Evolutionary conservation across 2,797 vertebrate genomes (phyloP), one percentile per base, ranked within the genome.

Genomic region (Aplochiton taeniatus): DNA sequence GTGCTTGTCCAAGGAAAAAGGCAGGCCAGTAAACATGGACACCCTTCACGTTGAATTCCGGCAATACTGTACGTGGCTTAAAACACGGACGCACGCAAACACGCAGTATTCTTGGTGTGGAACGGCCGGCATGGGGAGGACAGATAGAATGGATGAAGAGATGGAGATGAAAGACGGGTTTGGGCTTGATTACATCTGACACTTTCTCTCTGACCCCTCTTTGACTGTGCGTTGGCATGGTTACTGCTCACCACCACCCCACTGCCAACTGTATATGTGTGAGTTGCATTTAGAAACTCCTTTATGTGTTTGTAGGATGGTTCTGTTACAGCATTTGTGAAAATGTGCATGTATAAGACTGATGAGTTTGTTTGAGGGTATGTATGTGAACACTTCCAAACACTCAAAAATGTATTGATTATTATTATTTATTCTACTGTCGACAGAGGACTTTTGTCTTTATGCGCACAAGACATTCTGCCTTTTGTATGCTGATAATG

Each of bases 401-500:
- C 31, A 31, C n/a, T n/a, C n/a, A n/a, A n/a, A n/a, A n/a, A n/a
- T n/a, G n/a, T n/a, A n/a, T n/a, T 31, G 6, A 31, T 3, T 31
- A 31, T 31, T 31, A 31, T 31, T 31, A 31, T 31, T 3, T 31
- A 2, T 6, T 6, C 31, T 31, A 31, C 31, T 31, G 63, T 31
- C 14, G 47, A 10, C 20, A 17, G 7, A 46, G 16, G 54, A 14
- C 48, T 13, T 16, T 18, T 50, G 59, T 70, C 54, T 58, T 20
- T 59, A 20, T 20, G 52, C 31, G 31, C 31, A 31, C 51, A 49
- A 9, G 9, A 41, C 12, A 41, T 50, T 14, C 44, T 31, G 44
- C 14, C 14, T 7, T 48, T 65, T 48, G 12, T 49, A 64, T 48
- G 68, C 60, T 61, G 65, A 58, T 70, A 31, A 19, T 68, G 71